phyloP scores from a whole-genome alignment of 2,888 invertebrate genomes.

The Agrochola macilenta region DNA sequence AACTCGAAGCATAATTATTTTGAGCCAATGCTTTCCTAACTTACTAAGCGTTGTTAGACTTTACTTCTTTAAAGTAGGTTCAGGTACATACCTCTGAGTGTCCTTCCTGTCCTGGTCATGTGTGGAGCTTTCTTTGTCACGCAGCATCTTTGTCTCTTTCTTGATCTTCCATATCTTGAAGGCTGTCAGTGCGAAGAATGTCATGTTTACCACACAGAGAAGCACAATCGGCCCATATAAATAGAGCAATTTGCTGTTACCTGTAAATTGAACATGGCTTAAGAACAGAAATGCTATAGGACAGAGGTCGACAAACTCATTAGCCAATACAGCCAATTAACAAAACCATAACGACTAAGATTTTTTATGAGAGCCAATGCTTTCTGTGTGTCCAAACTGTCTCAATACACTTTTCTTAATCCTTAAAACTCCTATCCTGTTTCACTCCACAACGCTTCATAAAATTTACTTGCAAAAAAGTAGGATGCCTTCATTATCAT shows the following conservation, averaged over 20 bases:
- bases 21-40: not conserved
- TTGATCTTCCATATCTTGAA: constrained; percentile 83
- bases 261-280: constrained; percentile 71
- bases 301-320: no score
- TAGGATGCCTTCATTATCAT: no score
- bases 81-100: constrained; percentile 78
- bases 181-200: constrained; percentile 84
- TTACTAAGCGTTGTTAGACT: not conserved
- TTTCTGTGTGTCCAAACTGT: no score
- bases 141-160: constrained; percentile 81
- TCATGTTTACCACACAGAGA: constrained; percentile 81
- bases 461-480: no score
- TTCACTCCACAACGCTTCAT: no score
- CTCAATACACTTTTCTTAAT: no score
- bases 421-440: no score
- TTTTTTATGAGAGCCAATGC: no score
- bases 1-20: not conserved
- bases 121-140: constrained; percentile 82
- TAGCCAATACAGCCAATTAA: no score
- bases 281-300: not conserved
- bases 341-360: no score
- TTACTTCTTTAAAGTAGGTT: not conserved
- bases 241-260: constrained; percentile 80
- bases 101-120: constrained; percentile 82
- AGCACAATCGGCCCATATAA: constrained; percentile 83